A percentile compares a stretch with the other conserved stretches of the same genome.
These are phyloP conservation scores for Micrasema longulum DNA, from an alignment of 1,140 invertebrate genomes.

Conservation along the genomic window DNA sequence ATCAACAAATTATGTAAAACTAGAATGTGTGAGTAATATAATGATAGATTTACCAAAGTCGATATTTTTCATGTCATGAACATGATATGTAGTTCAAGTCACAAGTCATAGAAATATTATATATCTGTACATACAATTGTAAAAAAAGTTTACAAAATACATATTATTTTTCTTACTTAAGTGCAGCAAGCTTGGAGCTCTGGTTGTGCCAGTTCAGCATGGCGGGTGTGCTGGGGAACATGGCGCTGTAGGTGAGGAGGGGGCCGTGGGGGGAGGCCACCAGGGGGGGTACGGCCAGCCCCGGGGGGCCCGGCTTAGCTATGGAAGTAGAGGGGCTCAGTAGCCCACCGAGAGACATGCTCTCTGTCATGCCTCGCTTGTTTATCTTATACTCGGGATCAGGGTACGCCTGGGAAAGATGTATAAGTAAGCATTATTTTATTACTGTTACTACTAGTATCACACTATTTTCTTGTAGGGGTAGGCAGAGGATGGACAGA, in stretches of 20 bases:
- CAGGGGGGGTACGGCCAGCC: conserved; percentile 18
- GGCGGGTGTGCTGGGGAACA: conserved; percentile 88
- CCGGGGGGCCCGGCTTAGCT: conserved; percentile 29
- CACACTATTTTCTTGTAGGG: no score
- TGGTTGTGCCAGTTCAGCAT: conserved; percentile 96
- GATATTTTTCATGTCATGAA: no score
- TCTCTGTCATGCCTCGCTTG: conserved; percentile 83
- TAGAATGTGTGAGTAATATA: no score
- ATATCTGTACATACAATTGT: no score
- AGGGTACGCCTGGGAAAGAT: conserved; percentile 79
- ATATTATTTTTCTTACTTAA: conserved; percentile 63
- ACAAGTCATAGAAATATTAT: no score
- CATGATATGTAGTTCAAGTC: no score
- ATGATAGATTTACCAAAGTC: no score
- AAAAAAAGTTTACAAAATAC: background rate
- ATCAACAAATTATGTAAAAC: no score
- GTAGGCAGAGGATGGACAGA: no score
- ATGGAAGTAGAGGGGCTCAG: conserved; percentile 43
- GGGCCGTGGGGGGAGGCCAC: conserved; percentile 57
- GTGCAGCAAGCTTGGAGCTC: conserved; percentile 75
- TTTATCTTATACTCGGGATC: conserved; percentile 91
- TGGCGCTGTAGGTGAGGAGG: conserved; percentile 80
- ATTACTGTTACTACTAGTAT: no score
- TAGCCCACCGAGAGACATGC: conserved; percentile 61
- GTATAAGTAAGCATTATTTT: no score